phyloP scores from a whole-genome alignment of 2,888 invertebrate species.

The Dynastes grantii region DNA sequence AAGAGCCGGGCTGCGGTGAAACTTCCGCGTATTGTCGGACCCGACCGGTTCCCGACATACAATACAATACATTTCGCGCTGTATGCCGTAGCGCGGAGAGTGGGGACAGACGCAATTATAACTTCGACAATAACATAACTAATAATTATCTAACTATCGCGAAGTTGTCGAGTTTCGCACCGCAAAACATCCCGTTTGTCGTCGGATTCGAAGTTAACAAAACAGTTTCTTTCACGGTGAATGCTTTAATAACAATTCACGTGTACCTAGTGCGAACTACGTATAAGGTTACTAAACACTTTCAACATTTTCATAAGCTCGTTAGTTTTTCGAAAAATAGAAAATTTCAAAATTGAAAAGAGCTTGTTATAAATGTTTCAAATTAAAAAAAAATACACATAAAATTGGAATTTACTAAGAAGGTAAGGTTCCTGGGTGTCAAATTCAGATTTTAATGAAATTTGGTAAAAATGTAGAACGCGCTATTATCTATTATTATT shows the following conservation, averaged over 20 bases:
- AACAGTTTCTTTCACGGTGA: neutral
- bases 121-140: slow-evolving; percentile 38
- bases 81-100: neutral
- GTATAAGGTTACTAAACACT: neutral
- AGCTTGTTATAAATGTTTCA: no score
- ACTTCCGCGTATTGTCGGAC: slow-evolving; percentile 2
- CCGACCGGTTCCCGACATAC: neutral
- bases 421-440: no score
- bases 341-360: no score
- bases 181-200: neutral
- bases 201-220: neutral
- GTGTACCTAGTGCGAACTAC: neutral
- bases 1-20: neutral
- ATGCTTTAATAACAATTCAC: neutral
- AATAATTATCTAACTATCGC: slow-evolving; percentile 34
- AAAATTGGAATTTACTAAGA: no score
- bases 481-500: no score
- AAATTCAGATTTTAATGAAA: no score
- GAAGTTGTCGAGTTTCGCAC: neutral
- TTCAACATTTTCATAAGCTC: no score
- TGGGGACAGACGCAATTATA: slow-evolving; percentile 31
- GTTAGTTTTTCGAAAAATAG: no score
- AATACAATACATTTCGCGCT: slow-evolving; percentile 10
- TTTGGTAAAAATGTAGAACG: no score
- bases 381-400: no score